Base-by-base conservation (phyloP, 2,113 vertebrate genomes). In the Bos javanicus region DNA sequence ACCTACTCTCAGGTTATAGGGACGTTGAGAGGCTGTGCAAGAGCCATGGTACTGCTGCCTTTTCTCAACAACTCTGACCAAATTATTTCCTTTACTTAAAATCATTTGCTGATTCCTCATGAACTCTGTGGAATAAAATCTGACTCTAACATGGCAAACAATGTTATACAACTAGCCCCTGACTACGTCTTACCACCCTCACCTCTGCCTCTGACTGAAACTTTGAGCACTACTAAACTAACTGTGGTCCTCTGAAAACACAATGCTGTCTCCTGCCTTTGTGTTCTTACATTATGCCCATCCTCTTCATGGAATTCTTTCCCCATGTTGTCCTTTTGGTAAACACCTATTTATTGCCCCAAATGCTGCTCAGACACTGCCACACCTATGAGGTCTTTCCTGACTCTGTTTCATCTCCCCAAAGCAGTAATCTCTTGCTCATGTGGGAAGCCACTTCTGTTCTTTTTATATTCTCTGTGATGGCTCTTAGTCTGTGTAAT, bases 61-160 rank as follows among this genome's bases (percentile, higher is more conserved):
- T 94, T 92, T 83, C 86, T 92, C 67, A 96, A 62, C 52, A 76
- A 50, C n/a, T 64, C 57, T 87, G 19, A 81, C 9, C 60, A 95
- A 67, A 94, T 97, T 59, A 43, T 87, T 86, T 94, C n/a, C 39
- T 83, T 78, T 76, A n/a, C 9, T 64, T 86, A 57, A 71, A 95
- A 88, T 50, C 74, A 82, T 76, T 85, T 86, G 46, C 43, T 83
- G 56, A 64, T 90, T 87, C 57, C 71, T 30, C 26, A 76, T 74
- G 12, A n/a, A 84, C 13, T 87, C 57, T 54, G 5, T 6, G 50
- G 8, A 81, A 76, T 92, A 86, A 71, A 50, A 91, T 78, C 90
- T 54, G 7, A 84, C 50, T 76, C 48, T 81, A 86, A 43, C 6
- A 60, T 8, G 23, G 52, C 56, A 95, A 43, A 87, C 33, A 96